Conservation (phyloP, 2,113 vertebrate species). For the Anoplopoma fimbria region DNA sequence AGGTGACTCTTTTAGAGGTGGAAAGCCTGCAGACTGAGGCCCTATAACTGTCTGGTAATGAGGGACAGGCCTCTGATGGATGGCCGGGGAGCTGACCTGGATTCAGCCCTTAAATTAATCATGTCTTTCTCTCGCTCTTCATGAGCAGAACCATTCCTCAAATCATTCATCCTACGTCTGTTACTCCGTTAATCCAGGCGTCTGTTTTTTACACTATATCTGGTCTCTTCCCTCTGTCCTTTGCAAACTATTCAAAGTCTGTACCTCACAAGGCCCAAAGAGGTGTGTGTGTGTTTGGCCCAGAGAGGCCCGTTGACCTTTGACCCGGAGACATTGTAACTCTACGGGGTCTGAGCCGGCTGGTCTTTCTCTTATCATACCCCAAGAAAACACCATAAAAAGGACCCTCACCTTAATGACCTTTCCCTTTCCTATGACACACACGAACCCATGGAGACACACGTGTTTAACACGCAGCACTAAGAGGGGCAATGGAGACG, state of each 20-base stretch:
- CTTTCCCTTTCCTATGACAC: neutral
- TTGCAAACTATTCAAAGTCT: neutral
- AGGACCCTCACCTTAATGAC: conserved; percentile 17
- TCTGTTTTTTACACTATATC: neutral
- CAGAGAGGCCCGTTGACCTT: conserved; percentile 31
- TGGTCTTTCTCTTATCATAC: conserved; percentile 34
- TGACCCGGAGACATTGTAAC: conserved; percentile 42
- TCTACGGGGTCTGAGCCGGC: conserved; percentile 20
- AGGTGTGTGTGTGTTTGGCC: conserved; percentile 6
- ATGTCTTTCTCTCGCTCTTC: conserved; percentile 16
- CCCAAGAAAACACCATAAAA: conserved; percentile 29
- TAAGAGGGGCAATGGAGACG: neutral
- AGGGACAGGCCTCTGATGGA: conserved; percentile 67
- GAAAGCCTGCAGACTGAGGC: conserved; percentile 55
- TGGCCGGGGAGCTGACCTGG: conserved; percentile 64
- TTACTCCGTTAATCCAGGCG: neutral
- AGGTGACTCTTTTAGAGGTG: conserved; percentile 65
- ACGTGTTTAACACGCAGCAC: neutral
- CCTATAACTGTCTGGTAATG: conserved; percentile 73
- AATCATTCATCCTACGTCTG: neutral
- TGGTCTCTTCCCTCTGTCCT: conserved; percentile 2
- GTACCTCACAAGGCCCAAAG: neutral
- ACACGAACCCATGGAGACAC: conserved; percentile 6
- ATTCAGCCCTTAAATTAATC: conserved; percentile 42
- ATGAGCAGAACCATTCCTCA: conserved; percentile 15